Evolutionary conservation across 2,888 invertebrate species (phyloP).

Genomic region (Drosophila sordidapex): DNA sequence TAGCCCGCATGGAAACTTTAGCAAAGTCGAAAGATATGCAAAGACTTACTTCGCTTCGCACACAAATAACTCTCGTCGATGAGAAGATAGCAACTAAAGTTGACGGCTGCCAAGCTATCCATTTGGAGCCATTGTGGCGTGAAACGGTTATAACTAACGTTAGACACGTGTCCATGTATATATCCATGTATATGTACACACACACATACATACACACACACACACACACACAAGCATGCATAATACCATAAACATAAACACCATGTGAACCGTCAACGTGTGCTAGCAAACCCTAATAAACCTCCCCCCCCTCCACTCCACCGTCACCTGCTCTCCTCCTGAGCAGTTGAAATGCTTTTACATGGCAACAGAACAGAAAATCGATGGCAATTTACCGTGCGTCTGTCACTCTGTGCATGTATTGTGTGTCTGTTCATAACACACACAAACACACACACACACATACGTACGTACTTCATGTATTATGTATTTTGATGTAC

Average conservation of each 20-base stretch:
- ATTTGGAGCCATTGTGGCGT: conserved; percentile 18
- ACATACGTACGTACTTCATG: conserved; percentile 49
- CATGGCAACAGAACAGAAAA: conserved; percentile 74
- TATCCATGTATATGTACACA: conserved; percentile 28
- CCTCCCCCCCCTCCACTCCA: background rate
- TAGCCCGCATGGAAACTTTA: conserved; percentile 46
- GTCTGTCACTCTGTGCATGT: conserved; percentile 41
- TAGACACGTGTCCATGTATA: conserved; percentile 13
- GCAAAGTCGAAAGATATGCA: conserved; percentile 43
- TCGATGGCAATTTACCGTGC: conserved; percentile 73
- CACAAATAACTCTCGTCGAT: conserved; percentile 3
- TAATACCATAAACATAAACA: conserved; percentile 54
- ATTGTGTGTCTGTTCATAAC: conserved; percentile 30
- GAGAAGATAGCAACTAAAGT: conserved; percentile 16
- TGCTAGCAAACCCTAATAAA: conserved; percentile 21
- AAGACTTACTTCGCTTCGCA: conserved; percentile 3
- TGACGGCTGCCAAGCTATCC: conserved; percentile 18
- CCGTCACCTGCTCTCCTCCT: conserved; percentile 1
- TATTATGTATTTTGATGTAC: conserved; percentile 75
- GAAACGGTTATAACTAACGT: conserved; percentile 39
- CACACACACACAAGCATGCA: conserved; percentile 16
- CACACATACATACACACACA: background rate
- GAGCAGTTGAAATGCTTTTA: conserved; percentile 60
- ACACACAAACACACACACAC: background rate
- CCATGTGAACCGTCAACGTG: conserved; percentile 53